phyloP scores from a whole-genome alignment of 2,888 invertebrate genomes.

The Cephus runcator region DNA sequence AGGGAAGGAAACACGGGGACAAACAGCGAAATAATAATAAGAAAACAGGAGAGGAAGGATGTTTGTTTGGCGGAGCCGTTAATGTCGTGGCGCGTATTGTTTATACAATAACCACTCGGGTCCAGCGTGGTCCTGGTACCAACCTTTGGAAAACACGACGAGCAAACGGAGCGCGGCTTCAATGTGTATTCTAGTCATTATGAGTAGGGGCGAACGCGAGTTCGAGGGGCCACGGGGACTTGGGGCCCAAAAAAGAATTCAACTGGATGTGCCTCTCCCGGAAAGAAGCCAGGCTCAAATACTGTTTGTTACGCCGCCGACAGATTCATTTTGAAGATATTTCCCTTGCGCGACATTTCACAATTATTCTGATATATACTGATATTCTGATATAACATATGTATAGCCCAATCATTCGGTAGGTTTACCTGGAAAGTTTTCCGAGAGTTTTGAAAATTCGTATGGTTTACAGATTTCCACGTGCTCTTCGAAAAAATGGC shows the following conservation, averaged over 20 bases:
- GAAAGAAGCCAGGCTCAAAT: background rate
- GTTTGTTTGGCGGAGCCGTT: constrained; percentile 56
- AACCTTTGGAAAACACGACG: constrained; percentile 53
- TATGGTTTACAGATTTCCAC: too few relatives aligned
- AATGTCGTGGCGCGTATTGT: constrained; percentile 52
- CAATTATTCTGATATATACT: too few relatives aligned
- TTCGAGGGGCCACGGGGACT: background rate
- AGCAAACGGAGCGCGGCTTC: constrained; percentile 6
- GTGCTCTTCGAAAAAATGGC: too few relatives aligned
- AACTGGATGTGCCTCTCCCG: background rate
- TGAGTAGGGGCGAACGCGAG: background rate
- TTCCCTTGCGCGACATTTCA: background rate
- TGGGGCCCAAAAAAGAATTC: background rate
- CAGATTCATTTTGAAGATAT: background rate
- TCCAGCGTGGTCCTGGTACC: constrained; percentile 36
- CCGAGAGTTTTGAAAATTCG: too few relatives aligned
- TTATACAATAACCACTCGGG: constrained; percentile 48
- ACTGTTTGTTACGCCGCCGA: background rate
- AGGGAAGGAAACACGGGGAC: constrained; percentile 10
- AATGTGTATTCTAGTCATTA: constrained; percentile 4
- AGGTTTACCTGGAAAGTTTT: too few relatives aligned
- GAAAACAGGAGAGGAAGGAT: constrained; percentile 41
- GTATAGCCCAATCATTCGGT: too few relatives aligned
- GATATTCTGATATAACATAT: too few relatives aligned
- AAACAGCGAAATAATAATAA: constrained; percentile 41